Evolutionary conservation across 2,113 vertebrate species (phyloP), one percentile per base, ranked within the genome.

Genomic region (Gorilla gorilla): DNA sequence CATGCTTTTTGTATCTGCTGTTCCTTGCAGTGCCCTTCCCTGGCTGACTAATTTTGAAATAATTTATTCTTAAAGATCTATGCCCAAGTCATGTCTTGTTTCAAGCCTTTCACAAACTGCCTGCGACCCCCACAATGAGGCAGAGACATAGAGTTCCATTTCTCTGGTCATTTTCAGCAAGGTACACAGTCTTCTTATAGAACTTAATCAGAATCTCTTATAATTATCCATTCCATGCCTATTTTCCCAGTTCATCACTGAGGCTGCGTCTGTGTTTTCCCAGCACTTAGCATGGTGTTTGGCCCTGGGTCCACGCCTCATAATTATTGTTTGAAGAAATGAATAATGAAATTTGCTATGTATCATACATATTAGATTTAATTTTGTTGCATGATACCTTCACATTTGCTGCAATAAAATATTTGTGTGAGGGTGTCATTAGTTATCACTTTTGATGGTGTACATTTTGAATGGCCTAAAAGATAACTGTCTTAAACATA

Each of bases 21-120:
- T 73, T 88, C 27, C 72, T 93, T 59, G 45, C 2, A 4, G 32
- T 73, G 61, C 52, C 32, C 38, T 95, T 93, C 17, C 43, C 4
- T 95, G 40, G 43, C 68, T 85, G n/a, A 40, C 89, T 76, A 52
- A 64, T 82, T 96, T 59, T 89, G 73, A 61, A 85, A 32, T 87
- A 82, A 38, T 48, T 93, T 45, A 88, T 75, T 79, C 38, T 84
- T 68, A 92, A 84, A 91, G 88, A 81, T 80, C 7, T 27, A 25
- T 52, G n/a, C 8, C 8, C 30, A 50, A 76, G 55, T 40, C 23
- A 18, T n/a, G 43, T 91, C 35, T 61, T 66, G 2, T 85, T 85
- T 96, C 27, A 89, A 88, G 40, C 72, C 10, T 50, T 96, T 90
- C 10, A 40, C 55, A 84, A 61, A 7, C 38, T 70, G 9, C 32